Conservation (phyloP, 1,140 invertebrate genomes). For the Brachionus paranguensis region DNA sequence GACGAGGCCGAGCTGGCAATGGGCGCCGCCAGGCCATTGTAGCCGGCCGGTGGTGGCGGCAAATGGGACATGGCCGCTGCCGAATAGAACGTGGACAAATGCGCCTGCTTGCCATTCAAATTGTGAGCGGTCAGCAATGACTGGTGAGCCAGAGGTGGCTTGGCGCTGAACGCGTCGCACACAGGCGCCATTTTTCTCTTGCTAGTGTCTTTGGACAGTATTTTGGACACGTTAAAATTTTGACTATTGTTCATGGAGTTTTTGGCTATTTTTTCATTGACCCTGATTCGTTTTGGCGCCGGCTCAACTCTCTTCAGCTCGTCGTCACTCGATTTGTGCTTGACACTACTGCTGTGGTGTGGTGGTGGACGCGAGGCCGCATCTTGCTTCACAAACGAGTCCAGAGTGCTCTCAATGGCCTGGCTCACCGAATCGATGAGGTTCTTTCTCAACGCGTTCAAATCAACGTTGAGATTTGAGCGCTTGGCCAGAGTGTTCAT, state of each 20-base stretch:
- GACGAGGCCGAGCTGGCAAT: not conserved
- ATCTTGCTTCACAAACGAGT: not conserved
- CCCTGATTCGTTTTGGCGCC: not conserved
- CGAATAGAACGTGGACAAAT: not conserved
- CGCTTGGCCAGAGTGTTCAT: not conserved
- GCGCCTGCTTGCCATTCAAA: not conserved
- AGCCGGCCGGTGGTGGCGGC: not conserved
- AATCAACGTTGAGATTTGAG: not conserved
- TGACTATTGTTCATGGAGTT: constrained; percentile 3
- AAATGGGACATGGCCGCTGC: not conserved
- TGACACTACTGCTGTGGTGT: not conserved
- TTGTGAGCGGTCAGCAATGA: not conserved
- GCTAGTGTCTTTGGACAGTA: constrained; percentile 1
- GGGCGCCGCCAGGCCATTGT: not conserved
- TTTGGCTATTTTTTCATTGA: constrained; percentile 17
- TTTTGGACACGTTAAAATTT: constrained; percentile 30
- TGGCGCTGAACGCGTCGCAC: not conserved
- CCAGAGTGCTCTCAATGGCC: constrained; percentile 15
- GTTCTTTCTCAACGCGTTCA: not conserved
- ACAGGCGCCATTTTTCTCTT: not conserved
- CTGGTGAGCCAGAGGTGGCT: not conserved
- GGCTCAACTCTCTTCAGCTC: not conserved
- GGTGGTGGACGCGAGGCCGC: too few species aligned
- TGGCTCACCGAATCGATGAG: not conserved
- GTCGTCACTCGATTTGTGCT: not conserved